phyloP scores from a whole-genome alignment of 2,113 vertebrate species.

The Oxygymnocypris stewartii region DNA sequence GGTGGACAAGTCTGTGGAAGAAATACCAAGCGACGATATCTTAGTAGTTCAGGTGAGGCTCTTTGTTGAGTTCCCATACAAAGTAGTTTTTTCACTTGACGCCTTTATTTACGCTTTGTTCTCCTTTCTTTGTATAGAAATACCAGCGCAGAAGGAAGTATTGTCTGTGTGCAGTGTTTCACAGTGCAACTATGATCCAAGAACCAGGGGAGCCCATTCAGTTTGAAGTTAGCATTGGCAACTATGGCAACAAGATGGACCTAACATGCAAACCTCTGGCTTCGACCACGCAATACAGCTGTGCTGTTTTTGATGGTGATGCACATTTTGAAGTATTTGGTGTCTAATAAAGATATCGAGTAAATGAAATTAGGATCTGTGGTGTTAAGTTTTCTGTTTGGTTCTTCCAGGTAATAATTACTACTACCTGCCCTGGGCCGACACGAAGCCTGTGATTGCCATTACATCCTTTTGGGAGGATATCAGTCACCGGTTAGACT shows the following conservation, averaged over 20 bases:
- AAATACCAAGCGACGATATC: slow-evolving; percentile 88
- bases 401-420: slow-evolving; percentile 86
- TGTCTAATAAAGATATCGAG: neutral
- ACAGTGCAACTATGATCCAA: slow-evolving; percentile 91
- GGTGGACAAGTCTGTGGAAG: slow-evolving; percentile 79
- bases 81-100: neutral
- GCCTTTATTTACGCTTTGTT: neutral
- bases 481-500: slow-evolving; percentile 90
- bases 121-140: slow-evolving; percentile 74
- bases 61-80: neutral
- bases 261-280: slow-evolving; percentile 92
- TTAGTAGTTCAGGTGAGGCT: slow-evolving; percentile 87
- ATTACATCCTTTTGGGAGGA: slow-evolving; percentile 96
- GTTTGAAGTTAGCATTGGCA: slow-evolving; percentile 98
- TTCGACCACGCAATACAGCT: slow-evolving; percentile 93
- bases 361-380: neutral
- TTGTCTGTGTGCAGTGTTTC: slow-evolving; percentile 90
- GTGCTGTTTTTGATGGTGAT: slow-evolving; percentile 92
- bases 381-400: neutral
- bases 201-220: slow-evolving; percentile 94
- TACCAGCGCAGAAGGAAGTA: slow-evolving; percentile 93
- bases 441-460: slow-evolving; percentile 91
- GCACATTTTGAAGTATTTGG: slow-evolving; percentile 33
- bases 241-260: slow-evolving; percentile 98
- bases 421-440: slow-evolving; percentile 93